Percentiles rank a stretch among this genome's conserved stretches.
Conservation (phyloP, 2,888 invertebrate species). For the Cheilosia vulpina region DNA sequence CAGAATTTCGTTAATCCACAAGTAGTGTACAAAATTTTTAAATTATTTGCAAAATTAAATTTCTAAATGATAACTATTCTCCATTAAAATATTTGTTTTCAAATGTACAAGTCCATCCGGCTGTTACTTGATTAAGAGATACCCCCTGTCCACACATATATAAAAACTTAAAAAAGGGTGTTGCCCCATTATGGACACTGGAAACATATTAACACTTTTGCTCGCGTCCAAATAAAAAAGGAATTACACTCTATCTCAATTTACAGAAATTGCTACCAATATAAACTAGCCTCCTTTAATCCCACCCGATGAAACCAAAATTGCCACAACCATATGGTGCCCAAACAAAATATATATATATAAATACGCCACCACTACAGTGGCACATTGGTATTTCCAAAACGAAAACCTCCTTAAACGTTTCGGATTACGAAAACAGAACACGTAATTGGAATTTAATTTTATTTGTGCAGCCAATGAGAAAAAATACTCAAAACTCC, state of each 20-base stretch:
- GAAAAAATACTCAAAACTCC: conserved; percentile 13
- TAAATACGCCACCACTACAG: conserved; percentile 33
- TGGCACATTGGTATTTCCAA: conserved; percentile 51
- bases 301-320: conserved; percentile 53
- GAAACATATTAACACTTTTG: not conserved
- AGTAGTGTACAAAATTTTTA: no score
- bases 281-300: conserved; percentile 48
- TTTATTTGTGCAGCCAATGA: conserved; percentile 69
- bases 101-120: not conserved
- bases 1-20: no score
- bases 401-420: conserved; percentile 40
- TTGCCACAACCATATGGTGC: conserved; percentile 63
- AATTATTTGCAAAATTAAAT: no score
- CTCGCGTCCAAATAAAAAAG: not conserved
- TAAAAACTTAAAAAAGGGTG: not conserved
- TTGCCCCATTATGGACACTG: not conserved
- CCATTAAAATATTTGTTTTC: no score
- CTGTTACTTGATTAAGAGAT: no score
- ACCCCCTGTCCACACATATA: not conserved
- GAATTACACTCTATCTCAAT: conserved; percentile 15
- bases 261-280: conserved; percentile 42
- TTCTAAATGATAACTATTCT: no score
- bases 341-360: conserved; percentile 4
- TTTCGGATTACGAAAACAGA: conserved; percentile 66
- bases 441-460: conserved; percentile 74